phyloP scores from a whole-genome alignment of 2,888 invertebrate species.

The Amphimallon solstitiale region DNA sequence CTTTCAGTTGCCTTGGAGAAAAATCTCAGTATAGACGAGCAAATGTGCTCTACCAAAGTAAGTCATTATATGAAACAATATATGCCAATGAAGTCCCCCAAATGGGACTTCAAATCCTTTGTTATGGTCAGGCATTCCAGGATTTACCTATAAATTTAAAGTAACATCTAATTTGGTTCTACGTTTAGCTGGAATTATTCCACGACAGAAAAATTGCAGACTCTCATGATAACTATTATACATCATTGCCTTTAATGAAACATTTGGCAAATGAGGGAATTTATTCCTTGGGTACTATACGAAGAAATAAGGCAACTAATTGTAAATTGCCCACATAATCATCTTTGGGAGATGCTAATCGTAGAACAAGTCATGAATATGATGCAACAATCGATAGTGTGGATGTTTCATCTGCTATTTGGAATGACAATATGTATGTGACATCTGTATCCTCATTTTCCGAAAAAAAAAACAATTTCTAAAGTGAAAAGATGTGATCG shows the following conservation, averaged over 20 bases:
- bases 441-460: neutral
- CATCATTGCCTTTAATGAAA: constrained; percentile 29
- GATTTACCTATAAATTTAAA: constrained; percentile 33
- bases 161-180: neutral
- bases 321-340: constrained; percentile 7
- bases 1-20: neutral
- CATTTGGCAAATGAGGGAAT: constrained; percentile 24
- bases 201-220: constrained; percentile 16
- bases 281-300: constrained; percentile 17
- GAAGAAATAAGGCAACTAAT: constrained; percentile 18
- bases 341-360: constrained; percentile 52
- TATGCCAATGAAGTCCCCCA: neutral
- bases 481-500: too few species aligned
- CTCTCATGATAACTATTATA: constrained; percentile 37
- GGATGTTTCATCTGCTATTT: constrained; percentile 7
- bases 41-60: constrained; percentile 24
- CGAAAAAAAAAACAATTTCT: too few species aligned
- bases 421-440: too few species aligned
- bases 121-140: constrained; percentile 22
- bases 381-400: too few species aligned
- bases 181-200: constrained; percentile 27
- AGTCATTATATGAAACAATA: constrained; percentile 26
- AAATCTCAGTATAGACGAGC: neutral
- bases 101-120: constrained; percentile 34
- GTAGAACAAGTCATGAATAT: too few species aligned